A percentile compares a stretch with the other conserved stretches of the same genome.
Evolutionary conservation across 2,888 invertebrate species (phyloP).

Genomic region (Pheosia tremula): DNA sequence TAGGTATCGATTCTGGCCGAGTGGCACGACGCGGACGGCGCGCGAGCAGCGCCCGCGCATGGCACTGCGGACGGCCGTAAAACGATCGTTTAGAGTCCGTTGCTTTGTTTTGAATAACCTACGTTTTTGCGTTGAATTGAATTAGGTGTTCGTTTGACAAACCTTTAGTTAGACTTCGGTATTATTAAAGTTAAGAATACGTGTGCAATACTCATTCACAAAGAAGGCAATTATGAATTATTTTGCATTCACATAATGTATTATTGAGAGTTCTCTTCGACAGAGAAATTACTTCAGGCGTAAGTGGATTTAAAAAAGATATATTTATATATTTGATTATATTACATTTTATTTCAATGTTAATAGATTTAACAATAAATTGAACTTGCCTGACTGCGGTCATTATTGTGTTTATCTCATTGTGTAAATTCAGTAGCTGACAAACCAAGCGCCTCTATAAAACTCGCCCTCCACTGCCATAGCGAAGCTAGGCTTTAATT

Average conservation of each 20-base stretch:
- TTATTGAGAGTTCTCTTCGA: not conserved
- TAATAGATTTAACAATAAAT: slow-evolving; percentile 1
- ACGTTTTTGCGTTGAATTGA: slow-evolving; percentile 44
- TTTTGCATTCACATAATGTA: slow-evolving; percentile 29
- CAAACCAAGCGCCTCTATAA: slow-evolving; percentile 38
- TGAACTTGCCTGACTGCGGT: slow-evolving; percentile 11
- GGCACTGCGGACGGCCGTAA: slow-evolving; percentile 47
- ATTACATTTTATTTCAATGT: not conserved
- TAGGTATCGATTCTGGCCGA: slow-evolving; percentile 53
- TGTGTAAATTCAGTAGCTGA: slow-evolving; percentile 49
- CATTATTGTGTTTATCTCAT: slow-evolving; percentile 18
- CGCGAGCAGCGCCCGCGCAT: slow-evolving; percentile 25
- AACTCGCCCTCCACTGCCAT: slow-evolving; percentile 16
- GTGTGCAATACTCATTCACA: slow-evolving; percentile 24
- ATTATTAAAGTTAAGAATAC: too few relatives aligned
- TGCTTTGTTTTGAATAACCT: slow-evolving; percentile 39
- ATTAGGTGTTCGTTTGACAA: slow-evolving; percentile 41
- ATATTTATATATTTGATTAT: not conserved
- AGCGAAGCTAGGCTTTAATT: slow-evolving; percentile 7
- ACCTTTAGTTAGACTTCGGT: slow-evolving; percentile 32
- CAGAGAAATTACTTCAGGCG: not conserved
- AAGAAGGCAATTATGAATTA: slow-evolving; percentile 32
- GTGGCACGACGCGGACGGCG: slow-evolving; percentile 8
- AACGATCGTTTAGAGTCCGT: slow-evolving; percentile 46
- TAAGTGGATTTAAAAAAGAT: not conserved